Evolutionary conservation across 2,888 invertebrate genomes (phyloP), one percentile per base, ranked within the genome.

Genomic region (Synanthedon myopaeformis): DNA sequence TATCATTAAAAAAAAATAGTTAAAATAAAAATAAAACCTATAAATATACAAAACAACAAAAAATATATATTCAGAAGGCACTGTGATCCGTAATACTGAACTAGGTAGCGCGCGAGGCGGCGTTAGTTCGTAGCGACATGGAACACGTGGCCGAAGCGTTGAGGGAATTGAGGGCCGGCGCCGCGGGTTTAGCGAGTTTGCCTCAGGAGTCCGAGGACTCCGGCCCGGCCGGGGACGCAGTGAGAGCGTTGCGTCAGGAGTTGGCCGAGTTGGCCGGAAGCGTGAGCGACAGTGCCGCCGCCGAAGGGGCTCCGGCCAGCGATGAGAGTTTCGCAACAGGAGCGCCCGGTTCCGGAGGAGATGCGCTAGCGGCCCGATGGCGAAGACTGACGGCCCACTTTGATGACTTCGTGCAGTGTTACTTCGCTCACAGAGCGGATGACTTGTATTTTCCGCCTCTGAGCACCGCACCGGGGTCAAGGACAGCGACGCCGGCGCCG

Each of bases 401-500:
- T 76, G 95, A 96, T 57, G 96, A 96, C 77, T 93, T 97, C 71
- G 94, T 95, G 51, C 91, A 94, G 73, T 94, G 95, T 62, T 97
- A 97, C 78, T 94, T 96, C 73, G 90, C 92, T 3, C 91, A 92
- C 50, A 89, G 96, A 52, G 91, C 92, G 1, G 92, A 92, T 72
- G 93, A 93, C 68, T 73, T 94, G 48, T 89, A 92, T 69, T 92
- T 94, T 71, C 82, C 82, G 14, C 35, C 53, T 13, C 41, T 53
- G 14, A 72, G 74, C 57, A 74, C 76, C 5, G 51, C 41, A 2
- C 60, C 61, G 8, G 72, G 74, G 10, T 74, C 74, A 41, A 64
- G 67, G 2, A 62, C 63, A 48, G 65, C 52, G n/a, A 66, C 74
- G 3, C 67, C 69, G 19, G 69, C 68, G 65, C 79, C 71, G 65